phyloP scores from a whole-genome alignment of 2,113 vertebrate genomes.

The Tinamus guttatus region DNA sequence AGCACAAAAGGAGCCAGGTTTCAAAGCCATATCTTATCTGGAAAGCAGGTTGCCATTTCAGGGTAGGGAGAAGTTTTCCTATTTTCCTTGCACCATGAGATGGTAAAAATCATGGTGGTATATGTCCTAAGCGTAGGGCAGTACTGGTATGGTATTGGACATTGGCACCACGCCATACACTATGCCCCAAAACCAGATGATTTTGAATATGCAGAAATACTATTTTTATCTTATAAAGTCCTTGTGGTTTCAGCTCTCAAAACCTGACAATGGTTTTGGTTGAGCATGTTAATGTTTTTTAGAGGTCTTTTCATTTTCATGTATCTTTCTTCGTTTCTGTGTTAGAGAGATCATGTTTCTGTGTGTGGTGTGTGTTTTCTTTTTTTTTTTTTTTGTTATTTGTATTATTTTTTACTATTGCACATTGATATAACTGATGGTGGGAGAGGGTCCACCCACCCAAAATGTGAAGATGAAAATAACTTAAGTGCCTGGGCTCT shows the following conservation, averaged over 20 bases:
- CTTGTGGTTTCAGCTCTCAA: background rate
- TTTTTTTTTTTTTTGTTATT: background rate
- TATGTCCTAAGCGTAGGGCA: background rate
- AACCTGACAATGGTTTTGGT: background rate
- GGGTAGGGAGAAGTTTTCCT: background rate
- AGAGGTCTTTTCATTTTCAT: background rate
- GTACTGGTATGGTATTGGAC: background rate
- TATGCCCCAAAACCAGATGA: background rate
- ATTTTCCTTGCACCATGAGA: background rate
- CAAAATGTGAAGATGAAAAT: background rate
- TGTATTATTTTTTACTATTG: background rate
- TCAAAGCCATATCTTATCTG: slow-evolving; percentile 34
- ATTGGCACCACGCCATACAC: background rate
- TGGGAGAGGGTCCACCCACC: background rate
- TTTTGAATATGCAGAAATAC: background rate
- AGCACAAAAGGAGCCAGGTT: background rate
- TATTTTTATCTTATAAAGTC: background rate
- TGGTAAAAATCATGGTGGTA: background rate
- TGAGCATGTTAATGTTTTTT: background rate
- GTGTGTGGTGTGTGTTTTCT: background rate
- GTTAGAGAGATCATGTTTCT: background rate
- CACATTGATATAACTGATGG: background rate
- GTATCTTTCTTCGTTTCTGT: background rate
- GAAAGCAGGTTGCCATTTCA: background rate
- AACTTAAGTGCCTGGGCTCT: background rate